These are phyloP conservation scores for Meta bourneti DNA, from an alignment of 2,888 invertebrate genomes.

Conservation along the genomic window DNA sequence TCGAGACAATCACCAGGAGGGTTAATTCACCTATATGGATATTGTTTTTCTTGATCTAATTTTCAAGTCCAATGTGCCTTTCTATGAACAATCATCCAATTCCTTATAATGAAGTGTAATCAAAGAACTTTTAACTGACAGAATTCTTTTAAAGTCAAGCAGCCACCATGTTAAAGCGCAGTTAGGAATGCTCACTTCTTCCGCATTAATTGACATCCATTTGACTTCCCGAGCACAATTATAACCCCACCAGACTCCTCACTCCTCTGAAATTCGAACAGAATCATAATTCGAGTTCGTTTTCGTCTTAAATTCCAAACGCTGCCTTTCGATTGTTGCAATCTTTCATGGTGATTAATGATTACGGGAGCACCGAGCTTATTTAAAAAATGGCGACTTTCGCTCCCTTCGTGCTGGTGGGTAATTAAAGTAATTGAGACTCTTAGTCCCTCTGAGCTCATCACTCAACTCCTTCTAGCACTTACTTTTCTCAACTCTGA, in stretches of 20 bases:
- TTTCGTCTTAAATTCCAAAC: no score
- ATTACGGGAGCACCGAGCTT: not conserved
- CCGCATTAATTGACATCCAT: not conserved
- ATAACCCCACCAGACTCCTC: not conserved
- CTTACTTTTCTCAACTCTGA: constrained; percentile 23
- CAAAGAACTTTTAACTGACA: no score
- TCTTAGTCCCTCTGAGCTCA: not conserved
- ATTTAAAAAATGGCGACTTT: constrained; percentile 17
- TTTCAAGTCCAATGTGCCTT: no score
- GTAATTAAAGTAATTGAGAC: constrained; percentile 36
- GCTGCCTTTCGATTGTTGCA: constrained; percentile 1
- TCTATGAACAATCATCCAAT: no score
- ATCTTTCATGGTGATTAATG: constrained; percentile 16
- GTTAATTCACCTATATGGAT: no score
- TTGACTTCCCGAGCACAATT: not conserved
- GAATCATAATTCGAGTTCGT: not conserved
- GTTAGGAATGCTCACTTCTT: no score
- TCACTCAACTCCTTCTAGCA: constrained; percentile 6
- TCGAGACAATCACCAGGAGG: no score
- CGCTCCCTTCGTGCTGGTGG: not conserved
- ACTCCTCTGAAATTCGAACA: no score
- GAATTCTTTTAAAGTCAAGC: no score
- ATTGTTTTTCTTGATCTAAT: no score
- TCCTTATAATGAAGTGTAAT: no score
- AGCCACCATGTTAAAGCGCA: no score